Evolutionary conservation across 2,113 vertebrate genomes (phyloP).

Genomic region (Salvelinus namaycush): DNA sequence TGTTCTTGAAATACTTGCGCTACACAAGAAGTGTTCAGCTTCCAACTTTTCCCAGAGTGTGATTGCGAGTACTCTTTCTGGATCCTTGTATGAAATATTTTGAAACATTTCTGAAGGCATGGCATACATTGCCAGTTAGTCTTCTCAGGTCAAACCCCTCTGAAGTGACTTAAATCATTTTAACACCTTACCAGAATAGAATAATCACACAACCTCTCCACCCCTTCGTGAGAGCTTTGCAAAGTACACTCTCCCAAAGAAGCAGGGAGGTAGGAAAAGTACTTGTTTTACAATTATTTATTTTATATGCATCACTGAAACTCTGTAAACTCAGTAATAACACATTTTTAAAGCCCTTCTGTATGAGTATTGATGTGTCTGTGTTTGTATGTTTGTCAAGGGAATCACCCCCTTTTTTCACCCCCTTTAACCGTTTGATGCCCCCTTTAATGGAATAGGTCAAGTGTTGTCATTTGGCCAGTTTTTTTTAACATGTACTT

Average conservation of each 20-base stretch:
- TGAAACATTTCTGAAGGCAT: slow-evolving; percentile 55
- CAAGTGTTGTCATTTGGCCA: slow-evolving; percentile 1
- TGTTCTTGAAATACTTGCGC: background rate
- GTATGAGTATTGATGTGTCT: background rate
- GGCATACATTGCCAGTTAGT: slow-evolving; percentile 24
- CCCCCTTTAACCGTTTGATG: slow-evolving; percentile 1
- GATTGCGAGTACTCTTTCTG: slow-evolving; percentile 11
- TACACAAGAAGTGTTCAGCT: slow-evolving; percentile 10
- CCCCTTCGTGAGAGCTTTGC: slow-evolving; percentile 11
- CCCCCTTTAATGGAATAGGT: slow-evolving; percentile 14
- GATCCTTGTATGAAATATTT: slow-evolving; percentile 42
- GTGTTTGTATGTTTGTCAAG: slow-evolving; percentile 5
- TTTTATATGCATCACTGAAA: slow-evolving; percentile 29
- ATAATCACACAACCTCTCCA: background rate
- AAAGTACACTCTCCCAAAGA: slow-evolving; percentile 49
- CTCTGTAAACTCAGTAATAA: slow-evolving; percentile 38
- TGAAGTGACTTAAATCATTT: slow-evolving; percentile 35
- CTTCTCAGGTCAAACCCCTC: slow-evolving; percentile 41
- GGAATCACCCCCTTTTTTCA: background rate
- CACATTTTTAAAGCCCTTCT: slow-evolving; percentile 45
- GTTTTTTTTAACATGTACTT: slow-evolving; percentile 23
- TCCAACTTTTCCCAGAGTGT: slow-evolving; percentile 26
- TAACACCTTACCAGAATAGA: background rate
- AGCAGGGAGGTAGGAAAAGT: slow-evolving; percentile 30
- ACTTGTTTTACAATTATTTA: slow-evolving; percentile 11